Percentiles rank a stretch among this genome's conserved stretches.
Conservation (phyloP, 2,888 invertebrate genomes). For the Sphaerophoria taeniata region DNA sequence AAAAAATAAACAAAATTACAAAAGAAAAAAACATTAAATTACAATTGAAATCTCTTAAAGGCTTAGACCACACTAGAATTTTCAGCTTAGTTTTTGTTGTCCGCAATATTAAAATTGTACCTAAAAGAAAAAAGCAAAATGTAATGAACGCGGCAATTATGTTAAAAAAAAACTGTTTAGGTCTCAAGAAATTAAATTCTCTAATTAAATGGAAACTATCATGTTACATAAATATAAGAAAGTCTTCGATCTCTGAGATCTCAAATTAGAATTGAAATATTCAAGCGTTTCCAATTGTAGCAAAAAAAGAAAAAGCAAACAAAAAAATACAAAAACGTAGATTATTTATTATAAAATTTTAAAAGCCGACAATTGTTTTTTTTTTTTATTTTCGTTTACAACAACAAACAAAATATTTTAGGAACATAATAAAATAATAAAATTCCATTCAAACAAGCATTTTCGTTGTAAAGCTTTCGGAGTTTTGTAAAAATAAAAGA, state of each 20-base stretch:
- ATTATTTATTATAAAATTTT: conserved; percentile 25
- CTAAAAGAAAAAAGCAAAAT: neutral
- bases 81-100: conserved; percentile 26
- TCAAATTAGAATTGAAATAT: conserved; percentile 8
- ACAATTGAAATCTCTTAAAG: conserved; percentile 43
- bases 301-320: neutral
- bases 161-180: conserved; percentile 2
- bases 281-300: conserved; percentile 29
- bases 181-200: conserved; percentile 19
- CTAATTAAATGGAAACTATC: conserved; percentile 1
- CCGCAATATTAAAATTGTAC: conserved; percentile 3
- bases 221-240: conserved; percentile 4
- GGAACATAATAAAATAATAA: conserved; percentile 26
- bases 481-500: neutral
- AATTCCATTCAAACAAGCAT: conserved; percentile 17
- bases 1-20: conserved; percentile 53
- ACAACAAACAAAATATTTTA: conserved; percentile 9
- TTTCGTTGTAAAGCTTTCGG: neutral
- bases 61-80: conserved; percentile 43
- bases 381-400: conserved; percentile 23
- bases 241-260: conserved; percentile 15
- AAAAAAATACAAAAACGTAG: conserved; percentile 9
- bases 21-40: conserved; percentile 45
- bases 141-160: neutral
- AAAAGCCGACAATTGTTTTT: conserved; percentile 7